Conservation (phyloP, 1,140 invertebrate genomes). For the Cyclargus thomasi region DNA sequence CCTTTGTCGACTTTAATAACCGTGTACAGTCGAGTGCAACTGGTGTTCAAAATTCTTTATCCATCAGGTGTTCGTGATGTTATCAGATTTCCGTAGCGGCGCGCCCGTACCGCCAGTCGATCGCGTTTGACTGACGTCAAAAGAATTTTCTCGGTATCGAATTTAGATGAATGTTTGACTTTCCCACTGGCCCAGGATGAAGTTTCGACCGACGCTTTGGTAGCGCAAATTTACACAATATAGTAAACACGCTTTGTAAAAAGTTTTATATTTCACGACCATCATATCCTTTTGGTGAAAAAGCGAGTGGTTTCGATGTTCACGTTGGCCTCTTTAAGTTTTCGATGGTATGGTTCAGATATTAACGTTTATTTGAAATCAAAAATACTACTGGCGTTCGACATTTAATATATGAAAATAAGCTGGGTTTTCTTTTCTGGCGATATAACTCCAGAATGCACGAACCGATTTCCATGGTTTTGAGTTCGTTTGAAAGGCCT, state of each 20-base stretch:
- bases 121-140: constrained; percentile 11
- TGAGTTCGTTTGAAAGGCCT: too few relatives aligned
- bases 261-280: neutral
- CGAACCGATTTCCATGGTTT: too few relatives aligned
- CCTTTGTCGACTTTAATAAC: neutral
- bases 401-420: too few relatives aligned
- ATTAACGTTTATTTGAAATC: neutral
- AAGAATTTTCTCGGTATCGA: constrained; percentile 14
- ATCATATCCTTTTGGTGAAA: neutral
- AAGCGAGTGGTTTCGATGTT: too few relatives aligned
- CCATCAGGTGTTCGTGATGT: neutral
- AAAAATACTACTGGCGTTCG: neutral
- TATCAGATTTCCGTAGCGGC: constrained; percentile 8
- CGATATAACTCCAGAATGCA: too few relatives aligned
- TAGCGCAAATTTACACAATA: neutral
- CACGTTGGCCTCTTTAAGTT: too few relatives aligned
- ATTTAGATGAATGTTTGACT: constrained; percentile 15
- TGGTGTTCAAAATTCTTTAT: neutral
- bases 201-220: constrained; percentile 4
- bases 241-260: constrained; percentile 3
- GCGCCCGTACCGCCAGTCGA: neutral
- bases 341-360: too few relatives aligned
- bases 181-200: neutral
- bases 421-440: too few relatives aligned
- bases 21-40: neutral